phyloP scores from a whole-genome alignment of 2,113 vertebrate species.

The Cyanocitta stelleri region DNA sequence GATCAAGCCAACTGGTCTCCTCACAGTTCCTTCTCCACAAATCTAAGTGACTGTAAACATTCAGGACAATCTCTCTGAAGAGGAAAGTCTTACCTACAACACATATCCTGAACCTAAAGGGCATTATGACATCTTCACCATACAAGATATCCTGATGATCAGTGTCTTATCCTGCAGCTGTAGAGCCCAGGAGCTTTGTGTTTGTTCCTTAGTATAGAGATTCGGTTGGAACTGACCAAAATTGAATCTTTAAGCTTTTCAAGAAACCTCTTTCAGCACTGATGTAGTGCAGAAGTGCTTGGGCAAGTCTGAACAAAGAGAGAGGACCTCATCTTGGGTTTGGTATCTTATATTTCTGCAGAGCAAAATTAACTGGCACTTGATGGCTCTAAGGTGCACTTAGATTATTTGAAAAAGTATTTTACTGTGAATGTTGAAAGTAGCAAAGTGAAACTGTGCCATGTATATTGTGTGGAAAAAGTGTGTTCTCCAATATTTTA shows the following conservation, averaged over 20 bases:
- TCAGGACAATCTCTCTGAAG: background rate
- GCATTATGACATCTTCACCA: background rate
- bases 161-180: background rate
- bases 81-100: background rate
- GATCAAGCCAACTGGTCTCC: slow-evolving; percentile 92
- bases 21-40: slow-evolving; percentile 93
- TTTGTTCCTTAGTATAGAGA: background rate
- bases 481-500: background rate
- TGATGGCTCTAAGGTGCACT: background rate
- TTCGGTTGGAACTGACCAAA: background rate
- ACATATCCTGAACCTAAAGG: background rate
- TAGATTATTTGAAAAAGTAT: background rate
- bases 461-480: background rate
- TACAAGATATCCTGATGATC: background rate
- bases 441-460: background rate
- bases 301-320: background rate
- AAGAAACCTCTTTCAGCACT: background rate
- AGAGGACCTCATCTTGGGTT: background rate
- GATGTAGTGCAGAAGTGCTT: background rate
- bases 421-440: slow-evolving; percentile 3
- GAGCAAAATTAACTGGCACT: background rate
- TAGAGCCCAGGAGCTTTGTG: background rate
- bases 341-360: background rate
- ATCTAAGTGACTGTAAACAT: slow-evolving; percentile 73
- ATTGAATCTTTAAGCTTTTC: slow-evolving; percentile 14